A percentile compares a stretch with the other conserved stretches of the same genome.
These are phyloP conservation scores for Canis aureus DNA, from an alignment of 2,113 vertebrate genomes.

Conservation along the genomic window DNA sequence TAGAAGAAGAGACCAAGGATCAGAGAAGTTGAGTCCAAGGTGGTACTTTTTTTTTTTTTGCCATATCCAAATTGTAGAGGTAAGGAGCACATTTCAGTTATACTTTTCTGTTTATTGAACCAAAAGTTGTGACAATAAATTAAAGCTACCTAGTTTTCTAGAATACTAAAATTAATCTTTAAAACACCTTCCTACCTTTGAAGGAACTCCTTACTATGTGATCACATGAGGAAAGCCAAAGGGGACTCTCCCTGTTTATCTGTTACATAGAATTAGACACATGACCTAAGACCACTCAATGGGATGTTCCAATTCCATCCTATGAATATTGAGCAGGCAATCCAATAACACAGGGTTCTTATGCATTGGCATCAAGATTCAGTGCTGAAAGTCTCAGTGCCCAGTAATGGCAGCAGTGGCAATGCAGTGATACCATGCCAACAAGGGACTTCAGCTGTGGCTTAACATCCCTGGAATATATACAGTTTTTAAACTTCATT, in stretches of 20 bases:
- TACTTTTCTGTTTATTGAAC: background rate
- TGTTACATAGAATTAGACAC: background rate
- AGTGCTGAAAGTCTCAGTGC: background rate
- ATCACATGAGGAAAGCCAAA: background rate
- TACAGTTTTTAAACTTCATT: background rate
- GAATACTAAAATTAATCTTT: background rate
- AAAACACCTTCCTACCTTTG: background rate
- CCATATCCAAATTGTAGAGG: background rate
- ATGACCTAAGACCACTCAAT: background rate
- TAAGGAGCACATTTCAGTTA: background rate
- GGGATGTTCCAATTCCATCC: background rate
- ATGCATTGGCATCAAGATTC: background rate
- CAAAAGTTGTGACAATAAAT: background rate
- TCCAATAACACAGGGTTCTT: background rate
- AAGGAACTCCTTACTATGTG: background rate
- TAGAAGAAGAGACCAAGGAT: background rate
- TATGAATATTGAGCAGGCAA: background rate
- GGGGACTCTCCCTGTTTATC: background rate
- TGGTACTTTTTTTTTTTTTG: background rate
- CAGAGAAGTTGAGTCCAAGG: background rate
- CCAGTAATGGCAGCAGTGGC: background rate
- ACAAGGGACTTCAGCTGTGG: background rate
- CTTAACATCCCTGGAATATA: background rate
- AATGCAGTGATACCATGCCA: fast-evolving
- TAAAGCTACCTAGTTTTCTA: background rate